Base-by-base conservation (phyloP, 2,888 invertebrate genomes). In the Microctonus brassicae region DNA sequence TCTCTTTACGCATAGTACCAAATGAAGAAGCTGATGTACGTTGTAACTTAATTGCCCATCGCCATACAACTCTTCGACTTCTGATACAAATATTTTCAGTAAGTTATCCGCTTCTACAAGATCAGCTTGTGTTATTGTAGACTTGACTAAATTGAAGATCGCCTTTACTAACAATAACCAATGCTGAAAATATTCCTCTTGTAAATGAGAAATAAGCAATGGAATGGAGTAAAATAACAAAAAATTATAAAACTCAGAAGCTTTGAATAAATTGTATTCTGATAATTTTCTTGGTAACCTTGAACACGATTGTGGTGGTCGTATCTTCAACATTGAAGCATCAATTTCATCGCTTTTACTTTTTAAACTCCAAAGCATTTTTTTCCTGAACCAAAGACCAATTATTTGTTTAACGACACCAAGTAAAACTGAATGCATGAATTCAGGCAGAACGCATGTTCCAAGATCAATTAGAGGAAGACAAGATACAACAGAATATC, bases 11-110 rank as follows among this genome's bases (percentile, higher is more conserved):
- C 34, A 34, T 6, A 61, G 22, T 11, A 22, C 22, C 3, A 61
- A 39, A n/a, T 61, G 61, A n/a, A 17, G 29, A 36, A 17, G 62
- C 60, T 79, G 79, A 70, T 80, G 78, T 22, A 69, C 20, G 55
- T 81, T 81, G 39, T 79, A 80, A 33, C 74, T 73, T 29, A 77
- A 73, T 36, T 73, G 65, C 13, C 70, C 62, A 26, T 76, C 70
- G 34, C 69, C 22, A 55, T 78, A 81, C 2, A 78, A 52, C 6
- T 24, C 60, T 39, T 53, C 52, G 55, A 74, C 74, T 69, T 76
- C 33, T 55, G 70, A 36, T 2, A 80, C 80, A 69, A 81, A 80
- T 67, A 75, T 60, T 33, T 72, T 58, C 6, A 80, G 65, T 55
- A 73, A 69, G 11, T 72, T 20, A 11, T 75, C 72, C 9, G 75